Percentiles rank a stretch among this genome's conserved stretches.
These are phyloP conservation scores for Pycnomerus fuliginosus DNA, from an alignment of 2,888 invertebrate species.

Conservation along the genomic window DNA sequence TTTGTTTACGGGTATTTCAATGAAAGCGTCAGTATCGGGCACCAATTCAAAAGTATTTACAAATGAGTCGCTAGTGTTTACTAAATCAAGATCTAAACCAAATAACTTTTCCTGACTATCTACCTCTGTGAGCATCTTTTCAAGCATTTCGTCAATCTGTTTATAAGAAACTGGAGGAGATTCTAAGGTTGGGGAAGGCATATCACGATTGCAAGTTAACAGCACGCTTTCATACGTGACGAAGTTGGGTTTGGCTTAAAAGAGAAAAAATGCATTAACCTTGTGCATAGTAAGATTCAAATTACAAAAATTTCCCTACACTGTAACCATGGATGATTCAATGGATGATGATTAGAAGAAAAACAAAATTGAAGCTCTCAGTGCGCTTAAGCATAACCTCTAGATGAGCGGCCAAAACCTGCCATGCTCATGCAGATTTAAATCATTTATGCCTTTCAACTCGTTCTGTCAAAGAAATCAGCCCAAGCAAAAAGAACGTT, in stretches of 20 bases:
- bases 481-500: too few relatives aligned
- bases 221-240: slow-evolving; percentile 49
- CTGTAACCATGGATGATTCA: slow-evolving; percentile 23
- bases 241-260: slow-evolving; percentile 37
- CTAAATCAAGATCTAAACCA: slow-evolving; percentile 42
- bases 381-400: slow-evolving; percentile 5
- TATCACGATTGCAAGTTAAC: slow-evolving; percentile 41
- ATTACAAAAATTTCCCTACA: slow-evolving; percentile 8
- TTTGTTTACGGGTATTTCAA: slow-evolving; percentile 51
- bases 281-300: slow-evolving; percentile 36
- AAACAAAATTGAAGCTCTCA: slow-evolving; percentile 16
- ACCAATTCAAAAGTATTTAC: slow-evolving; percentile 47
- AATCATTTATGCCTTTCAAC: too few relatives aligned
- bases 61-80: slow-evolving; percentile 33
- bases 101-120: slow-evolving; percentile 49
- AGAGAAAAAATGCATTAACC: slow-evolving; percentile 39
- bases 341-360: slow-evolving; percentile 27
- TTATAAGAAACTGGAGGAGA: slow-evolving; percentile 41
- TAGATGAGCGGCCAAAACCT: too few relatives aligned
- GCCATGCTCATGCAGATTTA: too few relatives aligned
- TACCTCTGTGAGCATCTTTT: slow-evolving; percentile 51
- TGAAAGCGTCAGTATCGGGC: slow-evolving; percentile 49
- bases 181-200: slow-evolving; percentile 15
- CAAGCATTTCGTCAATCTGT: slow-evolving; percentile 51
- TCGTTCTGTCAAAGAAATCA: too few relatives aligned